Evolutionary conservation across 2,113 vertebrate genomes (phyloP).

Genomic region (Cranoglanis bouderius): DNA sequence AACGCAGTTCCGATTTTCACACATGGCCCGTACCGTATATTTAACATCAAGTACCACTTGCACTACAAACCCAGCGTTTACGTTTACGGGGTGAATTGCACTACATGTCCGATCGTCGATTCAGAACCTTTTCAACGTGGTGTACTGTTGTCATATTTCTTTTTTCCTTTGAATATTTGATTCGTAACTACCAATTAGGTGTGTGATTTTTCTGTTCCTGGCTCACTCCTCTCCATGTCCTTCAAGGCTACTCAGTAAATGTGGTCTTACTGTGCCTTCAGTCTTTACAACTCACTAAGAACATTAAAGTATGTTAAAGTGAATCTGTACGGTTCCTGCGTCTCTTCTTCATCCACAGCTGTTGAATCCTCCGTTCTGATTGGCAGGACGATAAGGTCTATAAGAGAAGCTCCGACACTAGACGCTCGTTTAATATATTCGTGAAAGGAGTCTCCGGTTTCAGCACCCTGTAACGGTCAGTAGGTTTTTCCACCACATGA

Average conservation of each 20-base stretch:
- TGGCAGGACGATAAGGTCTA: not conserved
- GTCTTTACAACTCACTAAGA: slow-evolving; percentile 93
- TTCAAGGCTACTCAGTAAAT: slow-evolving; percentile 88
- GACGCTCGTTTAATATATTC: not conserved
- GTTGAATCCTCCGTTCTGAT: not conserved
- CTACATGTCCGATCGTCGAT: slow-evolving; percentile 25
- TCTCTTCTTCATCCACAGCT: slow-evolving; percentile 23
- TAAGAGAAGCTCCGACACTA: not conserved
- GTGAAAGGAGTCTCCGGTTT: not conserved
- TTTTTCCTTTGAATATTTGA: not conserved
- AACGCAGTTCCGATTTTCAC: not conserved
- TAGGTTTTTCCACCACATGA: not conserved
- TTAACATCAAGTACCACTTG: slow-evolving; percentile 12
- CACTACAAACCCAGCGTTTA: slow-evolving; percentile 23
- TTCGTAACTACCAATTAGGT: not conserved
- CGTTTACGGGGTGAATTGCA: slow-evolving; percentile 49
- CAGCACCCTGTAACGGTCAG: not conserved
- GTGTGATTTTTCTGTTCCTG: not conserved
- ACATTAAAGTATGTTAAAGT: slow-evolving; percentile 86
- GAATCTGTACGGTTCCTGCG: slow-evolving; percentile 59
- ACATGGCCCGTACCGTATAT: not conserved
- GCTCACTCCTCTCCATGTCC: slow-evolving; percentile 54
- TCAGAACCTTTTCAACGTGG: not conserved
- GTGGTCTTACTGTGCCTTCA: slow-evolving; percentile 98
- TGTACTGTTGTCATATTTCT: not conserved